phyloP scores from a whole-genome alignment of 2,888 invertebrate species.

The Agonopterix subpropinquella region DNA sequence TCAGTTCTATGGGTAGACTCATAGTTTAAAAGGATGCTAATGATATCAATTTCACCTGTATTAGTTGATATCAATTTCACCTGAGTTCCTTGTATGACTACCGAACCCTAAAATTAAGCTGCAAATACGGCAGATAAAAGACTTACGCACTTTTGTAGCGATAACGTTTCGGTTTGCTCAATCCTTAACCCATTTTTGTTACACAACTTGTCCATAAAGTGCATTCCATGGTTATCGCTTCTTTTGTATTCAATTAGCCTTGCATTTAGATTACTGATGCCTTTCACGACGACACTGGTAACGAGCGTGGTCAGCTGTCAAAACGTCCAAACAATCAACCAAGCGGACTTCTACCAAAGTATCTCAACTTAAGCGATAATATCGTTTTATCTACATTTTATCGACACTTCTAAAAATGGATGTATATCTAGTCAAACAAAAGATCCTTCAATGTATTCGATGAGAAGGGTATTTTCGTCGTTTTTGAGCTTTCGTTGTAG shows the following conservation, averaged over 20 bases:
- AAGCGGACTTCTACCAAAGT: slow-evolving; percentile 27
- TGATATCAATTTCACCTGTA: no score
- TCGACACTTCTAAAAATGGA: not conserved
- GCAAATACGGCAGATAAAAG: slow-evolving; percentile 20
- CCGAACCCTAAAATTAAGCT: slow-evolving; percentile 14
- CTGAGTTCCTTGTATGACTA: no score
- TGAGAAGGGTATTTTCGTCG: not conserved
- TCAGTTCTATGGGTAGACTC: no score
- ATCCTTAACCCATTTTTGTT: slow-evolving; percentile 36
- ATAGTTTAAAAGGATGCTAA: no score
- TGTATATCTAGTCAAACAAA: not conserved
- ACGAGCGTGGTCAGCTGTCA: slow-evolving; percentile 74
- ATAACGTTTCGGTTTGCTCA: slow-evolving; percentile 18
- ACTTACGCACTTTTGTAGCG: not conserved
- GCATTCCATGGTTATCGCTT: slow-evolving; percentile 65
- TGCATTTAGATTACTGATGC: slow-evolving; percentile 69
- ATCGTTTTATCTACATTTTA: slow-evolving; percentile 1
- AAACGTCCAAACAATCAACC: slow-evolving; percentile 72
- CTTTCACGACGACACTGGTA: slow-evolving; percentile 72
- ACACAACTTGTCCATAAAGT: slow-evolving; percentile 54
- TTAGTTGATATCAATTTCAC: no score
- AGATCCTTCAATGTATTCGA: not conserved
- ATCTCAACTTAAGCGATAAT: slow-evolving; percentile 9
- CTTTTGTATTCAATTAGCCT: slow-evolving; percentile 75
- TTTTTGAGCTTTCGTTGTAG: slow-evolving; percentile 21